Conservation (phyloP, 2,888 invertebrate genomes). For the Sarcophaga rosellei region DNA sequence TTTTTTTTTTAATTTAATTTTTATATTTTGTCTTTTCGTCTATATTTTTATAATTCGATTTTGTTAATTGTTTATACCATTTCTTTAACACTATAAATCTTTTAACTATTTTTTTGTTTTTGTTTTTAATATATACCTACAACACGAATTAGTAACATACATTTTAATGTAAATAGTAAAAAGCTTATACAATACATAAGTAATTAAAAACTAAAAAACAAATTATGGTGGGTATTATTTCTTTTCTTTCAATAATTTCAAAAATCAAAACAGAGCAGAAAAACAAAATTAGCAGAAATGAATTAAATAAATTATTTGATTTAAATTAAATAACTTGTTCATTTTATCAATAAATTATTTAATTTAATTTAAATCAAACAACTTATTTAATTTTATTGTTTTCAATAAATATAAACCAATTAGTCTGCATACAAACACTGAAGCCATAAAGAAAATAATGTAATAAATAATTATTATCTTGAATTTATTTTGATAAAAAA, state of each 20-base stretch:
- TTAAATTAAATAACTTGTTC: background rate
- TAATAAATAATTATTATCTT: background rate
- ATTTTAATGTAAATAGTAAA: conserved; percentile 35
- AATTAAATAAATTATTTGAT: conserved; percentile 14
- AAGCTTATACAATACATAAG: conserved; percentile 44
- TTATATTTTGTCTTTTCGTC: conserved; percentile 9
- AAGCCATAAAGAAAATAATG: conserved; percentile 50
- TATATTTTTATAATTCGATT: conserved; percentile 33
- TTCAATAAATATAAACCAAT: conserved; percentile 39
- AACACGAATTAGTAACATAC: conserved; percentile 58
- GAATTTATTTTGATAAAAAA: conserved; percentile 6
- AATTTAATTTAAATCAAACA: background rate
- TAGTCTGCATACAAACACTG: conserved; percentile 43
- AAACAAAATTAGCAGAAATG: background rate
- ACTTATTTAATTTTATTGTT: background rate
- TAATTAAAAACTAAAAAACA: conserved; percentile 39
- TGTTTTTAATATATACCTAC: conserved; percentile 41
- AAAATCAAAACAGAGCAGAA: conserved; percentile 1
- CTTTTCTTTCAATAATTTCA: background rate
- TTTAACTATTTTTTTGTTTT: conserved; percentile 19
- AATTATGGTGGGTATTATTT: conserved; percentile 10
- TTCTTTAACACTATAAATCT: conserved; percentile 11
- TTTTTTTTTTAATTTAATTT: background rate
- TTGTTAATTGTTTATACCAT: conserved; percentile 24
- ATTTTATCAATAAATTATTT: background rate